phyloP scores from a whole-genome alignment of 2,113 vertebrate species.

The Nipponia nippon region DNA sequence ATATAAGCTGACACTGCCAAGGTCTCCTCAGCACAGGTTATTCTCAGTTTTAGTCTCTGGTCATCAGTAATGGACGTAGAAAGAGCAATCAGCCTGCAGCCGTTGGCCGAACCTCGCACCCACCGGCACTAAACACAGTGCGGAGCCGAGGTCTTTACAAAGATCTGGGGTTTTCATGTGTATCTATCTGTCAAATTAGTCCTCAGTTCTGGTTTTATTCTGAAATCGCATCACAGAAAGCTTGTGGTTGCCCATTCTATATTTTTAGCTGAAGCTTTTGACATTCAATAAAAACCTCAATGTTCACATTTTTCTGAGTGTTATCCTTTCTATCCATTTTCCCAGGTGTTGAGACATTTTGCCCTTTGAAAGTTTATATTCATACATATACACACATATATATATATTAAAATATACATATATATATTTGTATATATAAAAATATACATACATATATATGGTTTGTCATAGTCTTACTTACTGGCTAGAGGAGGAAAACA shows the following conservation, averaged over 20 bases:
- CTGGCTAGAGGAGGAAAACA: not conserved
- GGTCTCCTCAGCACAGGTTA: not conserved
- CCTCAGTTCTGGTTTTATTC: not conserved
- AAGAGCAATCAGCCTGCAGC: not conserved
- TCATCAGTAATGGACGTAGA: not conserved
- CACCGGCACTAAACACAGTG: not conserved
- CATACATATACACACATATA: not conserved
- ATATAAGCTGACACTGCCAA: not conserved
- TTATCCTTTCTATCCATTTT: not conserved
- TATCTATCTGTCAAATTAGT: not conserved
- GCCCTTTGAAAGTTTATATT: not conserved
- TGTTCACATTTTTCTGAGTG: not conserved
- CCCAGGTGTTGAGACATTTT: not conserved
- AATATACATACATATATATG: not conserved
- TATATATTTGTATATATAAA: not conserved
- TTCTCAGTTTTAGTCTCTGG: not conserved
- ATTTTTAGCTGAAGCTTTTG: not conserved
- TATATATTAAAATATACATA: not conserved
- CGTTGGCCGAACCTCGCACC: not conserved
- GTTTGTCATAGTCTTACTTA: constrained; percentile 3
- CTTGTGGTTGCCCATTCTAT: not conserved
- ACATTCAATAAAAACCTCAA: not conserved
- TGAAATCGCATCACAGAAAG: not conserved
- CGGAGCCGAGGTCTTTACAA: not conserved
- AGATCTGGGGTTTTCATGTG: not conserved